A percentile compares a stretch with the other conserved stretches of the same genome.
Evolutionary conservation across 2,113 vertebrate genomes (phyloP).

Genomic region (Capreolus pygargus): DNA sequence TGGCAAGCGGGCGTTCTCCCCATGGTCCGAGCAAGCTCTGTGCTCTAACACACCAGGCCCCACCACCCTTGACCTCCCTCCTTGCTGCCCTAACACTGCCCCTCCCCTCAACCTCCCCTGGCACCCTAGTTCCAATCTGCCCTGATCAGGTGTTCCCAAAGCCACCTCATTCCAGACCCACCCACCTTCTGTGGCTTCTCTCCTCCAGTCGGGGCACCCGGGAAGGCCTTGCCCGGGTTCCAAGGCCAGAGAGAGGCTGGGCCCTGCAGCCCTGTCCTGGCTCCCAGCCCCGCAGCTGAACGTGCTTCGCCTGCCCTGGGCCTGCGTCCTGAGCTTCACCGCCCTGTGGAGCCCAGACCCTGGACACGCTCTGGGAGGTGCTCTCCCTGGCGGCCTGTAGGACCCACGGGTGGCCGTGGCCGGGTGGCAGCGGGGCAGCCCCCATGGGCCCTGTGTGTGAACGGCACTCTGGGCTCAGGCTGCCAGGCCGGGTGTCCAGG

Average conservation of each 20-base stretch:
- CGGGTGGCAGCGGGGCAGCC: not conserved
- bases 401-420: not conserved
- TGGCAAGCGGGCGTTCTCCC: not conserved
- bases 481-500: rapidly evolving
- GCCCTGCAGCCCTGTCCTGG: not conserved
- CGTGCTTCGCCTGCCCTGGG: not conserved
- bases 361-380: rapidly evolving
- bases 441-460: rapidly evolving
- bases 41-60: not conserved
- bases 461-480: not conserved
- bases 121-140: not conserved
- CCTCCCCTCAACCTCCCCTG: not conserved
- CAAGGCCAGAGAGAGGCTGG: not conserved
- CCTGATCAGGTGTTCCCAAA: not conserved
- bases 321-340: not conserved
- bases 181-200: not conserved
- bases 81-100: not conserved
- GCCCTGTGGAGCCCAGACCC: rapidly evolving
- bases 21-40: rapidly evolving
- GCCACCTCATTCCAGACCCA: not conserved
- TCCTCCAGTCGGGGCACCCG: rapidly evolving
- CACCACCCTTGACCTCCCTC: not conserved
- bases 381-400: rapidly evolving
- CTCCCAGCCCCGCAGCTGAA: not conserved
- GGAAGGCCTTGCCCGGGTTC: not conserved